phyloP scores from a whole-genome alignment of 2,888 invertebrate species.

The Cheiracanthium punctorium region DNA sequence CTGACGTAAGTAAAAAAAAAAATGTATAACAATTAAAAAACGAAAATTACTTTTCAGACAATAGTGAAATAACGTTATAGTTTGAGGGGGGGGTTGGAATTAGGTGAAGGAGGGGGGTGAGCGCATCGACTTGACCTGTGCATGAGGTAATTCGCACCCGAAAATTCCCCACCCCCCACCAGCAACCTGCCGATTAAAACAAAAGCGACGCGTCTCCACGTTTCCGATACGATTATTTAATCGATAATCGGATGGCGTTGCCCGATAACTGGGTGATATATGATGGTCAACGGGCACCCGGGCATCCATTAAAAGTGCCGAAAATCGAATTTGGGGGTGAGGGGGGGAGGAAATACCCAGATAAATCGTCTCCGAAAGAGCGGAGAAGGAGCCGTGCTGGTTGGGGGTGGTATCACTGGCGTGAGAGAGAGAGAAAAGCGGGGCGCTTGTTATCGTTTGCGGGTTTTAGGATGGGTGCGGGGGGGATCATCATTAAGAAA shows the following conservation, averaged over 20 bases:
- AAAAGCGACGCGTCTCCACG: conserved; percentile 54
- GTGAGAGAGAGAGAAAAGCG: neutral
- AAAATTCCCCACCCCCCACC: neutral
- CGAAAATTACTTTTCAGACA: neutral
- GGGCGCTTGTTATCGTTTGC: conserved; percentile 49
- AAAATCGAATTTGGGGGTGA: conserved; percentile 57
- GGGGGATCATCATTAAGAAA: conserved; percentile 66
- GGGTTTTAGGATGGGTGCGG: too few relatives aligned
- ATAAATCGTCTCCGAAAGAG: conserved; percentile 9
- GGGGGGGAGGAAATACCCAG: conserved; percentile 11
- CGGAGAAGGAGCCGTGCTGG: too few relatives aligned
- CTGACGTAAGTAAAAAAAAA: neutral
- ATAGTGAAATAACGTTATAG: neutral
- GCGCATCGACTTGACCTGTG: neutral
- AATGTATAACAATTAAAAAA: neutral
- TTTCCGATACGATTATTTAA: conserved; percentile 69
- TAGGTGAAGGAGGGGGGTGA: neutral
- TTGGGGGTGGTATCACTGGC: too few relatives aligned
- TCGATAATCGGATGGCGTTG: conserved; percentile 64
- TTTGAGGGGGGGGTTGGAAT: neutral
- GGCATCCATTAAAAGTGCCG: conserved; percentile 67
- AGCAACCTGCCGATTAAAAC: conserved; percentile 63
- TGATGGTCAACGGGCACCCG: conserved; percentile 44
- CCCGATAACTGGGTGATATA: conserved; percentile 62
- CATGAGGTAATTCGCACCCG: neutral